Evolutionary conservation across 64 coral and sea anemone genomes (phyloP).

Genomic region (Montipora cactus): DNA sequence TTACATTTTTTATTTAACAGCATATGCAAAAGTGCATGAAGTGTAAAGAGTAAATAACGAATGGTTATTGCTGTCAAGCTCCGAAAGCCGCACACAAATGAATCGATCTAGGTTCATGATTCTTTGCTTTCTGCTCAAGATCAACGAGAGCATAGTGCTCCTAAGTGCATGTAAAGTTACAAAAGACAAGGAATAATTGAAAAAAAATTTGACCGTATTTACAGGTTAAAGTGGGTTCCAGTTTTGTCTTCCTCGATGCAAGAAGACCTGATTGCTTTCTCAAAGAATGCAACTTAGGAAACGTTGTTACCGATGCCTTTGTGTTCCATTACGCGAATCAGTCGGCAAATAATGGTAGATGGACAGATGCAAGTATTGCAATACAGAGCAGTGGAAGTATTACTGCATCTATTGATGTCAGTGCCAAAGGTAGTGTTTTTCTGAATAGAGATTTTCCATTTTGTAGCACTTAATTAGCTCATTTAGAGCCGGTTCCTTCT

Average conservation of each 20-base stretch:
- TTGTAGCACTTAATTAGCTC: background rate
- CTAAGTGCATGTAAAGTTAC: background rate
- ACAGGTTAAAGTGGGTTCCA: conserved; percentile 60
- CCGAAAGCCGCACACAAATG: too few relatives aligned
- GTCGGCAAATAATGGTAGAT: conserved; percentile 63
- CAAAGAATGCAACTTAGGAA: conserved; percentile 81
- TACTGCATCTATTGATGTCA: conserved; percentile 70
- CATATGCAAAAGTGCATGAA: too few relatives aligned
- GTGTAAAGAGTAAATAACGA: too few relatives aligned
- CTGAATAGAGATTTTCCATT: background rate
- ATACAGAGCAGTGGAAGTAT: conserved; percentile 74
- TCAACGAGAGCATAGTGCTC: too few relatives aligned
- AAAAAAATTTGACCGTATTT: background rate
- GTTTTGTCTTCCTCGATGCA: conserved; percentile 77
- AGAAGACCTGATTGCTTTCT: conserved; percentile 49
- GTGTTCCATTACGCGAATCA: conserved; percentile 78
- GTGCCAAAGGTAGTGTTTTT: conserved; percentile 46
- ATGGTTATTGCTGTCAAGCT: too few relatives aligned
- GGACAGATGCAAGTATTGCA: conserved; percentile 81
- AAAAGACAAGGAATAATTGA: too few relatives aligned
- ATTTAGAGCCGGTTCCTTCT: background rate
- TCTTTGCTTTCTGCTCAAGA: too few relatives aligned
- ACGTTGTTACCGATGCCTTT: conserved; percentile 81
- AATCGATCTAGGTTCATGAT: too few relatives aligned
- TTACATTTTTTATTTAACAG: too few relatives aligned